A percentile compares a stretch with the other conserved stretches of the same genome.
These are phyloP conservation scores for Onchidella celtica DNA, from an alignment of 2,888 invertebrate species.

Conservation along the genomic window DNA sequence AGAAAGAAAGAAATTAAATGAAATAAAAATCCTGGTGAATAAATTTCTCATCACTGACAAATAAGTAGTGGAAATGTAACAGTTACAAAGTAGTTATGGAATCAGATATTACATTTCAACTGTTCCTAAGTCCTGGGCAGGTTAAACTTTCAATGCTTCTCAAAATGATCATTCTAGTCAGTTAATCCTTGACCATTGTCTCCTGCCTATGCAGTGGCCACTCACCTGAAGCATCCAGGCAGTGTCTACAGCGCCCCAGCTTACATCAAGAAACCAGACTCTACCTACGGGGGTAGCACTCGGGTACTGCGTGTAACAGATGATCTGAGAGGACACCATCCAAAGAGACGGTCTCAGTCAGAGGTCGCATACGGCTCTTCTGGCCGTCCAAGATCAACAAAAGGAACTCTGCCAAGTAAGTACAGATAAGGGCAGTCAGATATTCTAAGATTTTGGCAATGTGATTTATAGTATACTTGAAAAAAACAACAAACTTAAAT, in stretches of 20 bases:
- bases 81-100: no score
- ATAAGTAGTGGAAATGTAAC: no score
- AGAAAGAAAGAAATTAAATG: no score
- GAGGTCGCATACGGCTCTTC: slow-evolving; percentile 63
- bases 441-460: background rate
- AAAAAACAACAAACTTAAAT: background rate
- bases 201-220: slow-evolving; percentile 65
- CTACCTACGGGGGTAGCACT: slow-evolving; percentile 61
- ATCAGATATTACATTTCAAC: no score
- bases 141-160: no score
- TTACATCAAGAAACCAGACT: slow-evolving; percentile 61
- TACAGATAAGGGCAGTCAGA: no score
- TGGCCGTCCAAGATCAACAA: slow-evolving; percentile 56
- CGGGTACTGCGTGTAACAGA: slow-evolving; percentile 69
- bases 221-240: slow-evolving; percentile 68
- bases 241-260: slow-evolving; percentile 69
- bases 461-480: background rate
- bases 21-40: no score
- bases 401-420: slow-evolving; percentile 72
- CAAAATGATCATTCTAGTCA: no score
- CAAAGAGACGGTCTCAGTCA: slow-evolving; percentile 63
- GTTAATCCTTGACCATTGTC: no score
- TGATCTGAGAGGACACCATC: slow-evolving; percentile 71
- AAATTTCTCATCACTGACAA: no score
- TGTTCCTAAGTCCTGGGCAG: no score